These are phyloP conservation scores for Chromobotia macracanthus DNA, from an alignment of 2,797 vertebrate genomes.

Conservation along the genomic window DNA sequence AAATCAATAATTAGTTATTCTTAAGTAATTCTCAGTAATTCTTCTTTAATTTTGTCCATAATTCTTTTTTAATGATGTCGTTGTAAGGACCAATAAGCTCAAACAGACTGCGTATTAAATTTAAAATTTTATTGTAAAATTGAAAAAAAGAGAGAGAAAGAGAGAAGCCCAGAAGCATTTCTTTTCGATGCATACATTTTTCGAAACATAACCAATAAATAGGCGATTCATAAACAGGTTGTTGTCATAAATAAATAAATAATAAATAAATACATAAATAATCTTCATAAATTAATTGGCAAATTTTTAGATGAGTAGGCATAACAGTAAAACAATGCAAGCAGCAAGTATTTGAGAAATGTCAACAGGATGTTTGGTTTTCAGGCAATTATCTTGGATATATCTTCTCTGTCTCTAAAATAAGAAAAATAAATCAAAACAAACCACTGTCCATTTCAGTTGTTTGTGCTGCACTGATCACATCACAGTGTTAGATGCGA, in stretches of 20 bases:
- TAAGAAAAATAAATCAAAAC: constrained; percentile 48
- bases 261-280: constrained; percentile 62
- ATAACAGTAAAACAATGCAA: constrained; percentile 77
- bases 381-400: constrained; percentile 77
- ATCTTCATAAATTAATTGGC: constrained; percentile 67
- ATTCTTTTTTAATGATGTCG: background rate
- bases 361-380: constrained; percentile 80
- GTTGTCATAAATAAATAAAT: constrained; percentile 55
- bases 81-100: background rate
- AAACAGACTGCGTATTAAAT: constrained; percentile 66
- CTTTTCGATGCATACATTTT: constrained; percentile 82
- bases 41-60: no score
- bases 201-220: constrained; percentile 75
- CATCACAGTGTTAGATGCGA: constrained; percentile 60
- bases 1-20: no score
- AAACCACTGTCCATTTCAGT: constrained; percentile 74
- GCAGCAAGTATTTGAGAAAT: constrained; percentile 83
- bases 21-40: no score
- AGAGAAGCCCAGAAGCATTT: constrained; percentile 85
- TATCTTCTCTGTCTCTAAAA: constrained; percentile 64
- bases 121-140: constrained; percentile 88
- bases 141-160: constrained; percentile 86
- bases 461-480: constrained; percentile 77
- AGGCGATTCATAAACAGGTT: constrained; percentile 60
- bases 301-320: constrained; percentile 77